Base-by-base conservation (phyloP, 2,888 invertebrate species). In the Crocallis elinguaria region DNA sequence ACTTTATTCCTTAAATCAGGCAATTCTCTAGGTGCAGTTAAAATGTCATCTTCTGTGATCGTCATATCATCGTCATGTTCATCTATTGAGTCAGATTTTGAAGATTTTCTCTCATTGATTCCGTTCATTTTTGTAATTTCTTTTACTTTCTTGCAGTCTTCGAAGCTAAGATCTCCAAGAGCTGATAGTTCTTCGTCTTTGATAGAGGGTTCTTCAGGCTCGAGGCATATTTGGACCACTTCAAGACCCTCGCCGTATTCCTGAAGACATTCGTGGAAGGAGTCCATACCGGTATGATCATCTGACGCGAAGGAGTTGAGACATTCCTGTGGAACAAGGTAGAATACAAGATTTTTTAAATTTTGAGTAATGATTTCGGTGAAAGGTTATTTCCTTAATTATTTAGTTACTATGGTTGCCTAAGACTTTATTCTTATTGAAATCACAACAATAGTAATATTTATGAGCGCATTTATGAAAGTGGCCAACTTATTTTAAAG, bases 241-340 rank as follows among this genome's bases (percentile, higher is more conserved):
- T 94, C 93, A 46, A 94, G 65, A 12, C 93, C 93, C 71, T 94
- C 94, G 3, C 93, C 93, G 63, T 94, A 94, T 67, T 94, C 94
- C 73, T 94, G 94, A 33, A 94, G 89, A 65, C 94, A 94, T 77
- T 94, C 94, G 73, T 94, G 94, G 67, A 93, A 94, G 35, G 94
- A 94, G 51, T 94, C 94, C 80, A 94, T 88, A 32, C 93, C 93
- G 0, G 93, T 94, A 68, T 93, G 93, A 64, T 94, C 93, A 49
- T 94, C 93, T 25, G 93, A 93, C 4, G 92, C 92, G 46, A 93
- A 77, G 0, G 93, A 93, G 69, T 92, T 92, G 50, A 92, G 75
- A 65, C 85, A 92, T 81, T 92, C 92, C 92, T 92, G 85, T 63
- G 27, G 12, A 17, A 51, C 13, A 43, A 53, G 8, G 35, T 25